phyloP scores from a whole-genome alignment of 2,797 vertebrate species.

The Malurus splendens region DNA sequence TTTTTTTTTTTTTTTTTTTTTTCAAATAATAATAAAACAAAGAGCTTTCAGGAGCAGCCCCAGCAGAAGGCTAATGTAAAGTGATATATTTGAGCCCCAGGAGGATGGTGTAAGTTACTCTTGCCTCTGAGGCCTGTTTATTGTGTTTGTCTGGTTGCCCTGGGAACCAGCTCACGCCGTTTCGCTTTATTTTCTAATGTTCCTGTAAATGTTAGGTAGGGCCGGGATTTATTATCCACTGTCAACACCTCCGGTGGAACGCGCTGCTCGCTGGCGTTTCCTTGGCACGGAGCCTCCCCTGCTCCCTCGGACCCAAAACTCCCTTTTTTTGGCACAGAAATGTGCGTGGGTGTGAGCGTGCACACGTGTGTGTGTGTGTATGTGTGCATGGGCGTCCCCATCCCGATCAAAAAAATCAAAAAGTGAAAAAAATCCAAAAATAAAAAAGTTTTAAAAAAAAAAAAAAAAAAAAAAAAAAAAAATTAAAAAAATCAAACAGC shows the following conservation, averaged over 20 bases:
- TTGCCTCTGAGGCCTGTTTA: constrained; percentile 78
- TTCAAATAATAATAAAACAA: constrained; percentile 70
- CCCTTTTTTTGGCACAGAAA: neutral
- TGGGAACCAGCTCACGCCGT: constrained; percentile 77
- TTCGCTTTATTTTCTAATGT: constrained; percentile 81
- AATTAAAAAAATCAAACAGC: no score
- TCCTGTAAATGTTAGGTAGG: constrained; percentile 82
- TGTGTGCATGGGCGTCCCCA: neutral
- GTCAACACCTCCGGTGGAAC: constrained; percentile 83
- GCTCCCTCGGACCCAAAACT: neutral
- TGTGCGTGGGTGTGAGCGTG: neutral
- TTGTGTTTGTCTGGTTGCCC: constrained; percentile 85
- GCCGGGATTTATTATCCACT: constrained; percentile 83
- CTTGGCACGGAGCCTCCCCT: constrained; percentile 71
- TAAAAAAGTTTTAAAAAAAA: no score
- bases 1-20: neutral
- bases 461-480: no score
- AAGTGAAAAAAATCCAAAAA: neutral
- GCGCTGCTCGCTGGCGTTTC: constrained; percentile 74
- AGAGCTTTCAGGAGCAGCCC: constrained; percentile 71
- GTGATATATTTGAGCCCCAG: constrained; percentile 77
- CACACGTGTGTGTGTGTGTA: neutral
- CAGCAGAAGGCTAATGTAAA: constrained; percentile 70
- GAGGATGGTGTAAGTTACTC: constrained; percentile 75
- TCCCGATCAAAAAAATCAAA: neutral